A percentile compares a stretch with the other conserved stretches of the same genome.
phyloP scores from a whole-genome alignment of 2,113 vertebrate species.

The Tupaia tana region DNA sequence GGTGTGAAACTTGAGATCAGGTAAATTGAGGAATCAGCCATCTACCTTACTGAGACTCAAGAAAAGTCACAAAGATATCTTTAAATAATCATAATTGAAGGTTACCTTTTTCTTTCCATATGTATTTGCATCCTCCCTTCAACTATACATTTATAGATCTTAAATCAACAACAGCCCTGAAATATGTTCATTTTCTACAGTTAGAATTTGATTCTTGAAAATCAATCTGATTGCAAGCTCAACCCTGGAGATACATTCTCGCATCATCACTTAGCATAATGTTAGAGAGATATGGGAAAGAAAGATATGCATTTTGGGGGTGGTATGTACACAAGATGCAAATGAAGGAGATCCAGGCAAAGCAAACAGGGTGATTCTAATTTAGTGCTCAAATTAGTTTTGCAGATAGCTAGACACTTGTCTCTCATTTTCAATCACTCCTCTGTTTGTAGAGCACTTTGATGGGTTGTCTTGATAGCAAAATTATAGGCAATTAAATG shows the following conservation, averaged over 20 bases:
- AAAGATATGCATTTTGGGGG: background rate
- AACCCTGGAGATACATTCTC: conserved; percentile 28
- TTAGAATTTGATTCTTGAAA: conserved; percentile 55
- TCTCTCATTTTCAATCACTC: conserved; percentile 75
- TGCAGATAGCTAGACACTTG: conserved; percentile 74
- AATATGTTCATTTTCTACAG: conserved; percentile 56
- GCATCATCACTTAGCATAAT: conserved; percentile 45
- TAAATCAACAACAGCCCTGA: conserved; percentile 36
- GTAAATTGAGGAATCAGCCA: background rate
- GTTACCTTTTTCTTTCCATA: background rate
- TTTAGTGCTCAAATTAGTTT: conserved; percentile 70
- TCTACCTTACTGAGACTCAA: background rate
- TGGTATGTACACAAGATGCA: conserved; percentile 66
- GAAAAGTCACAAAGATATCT: background rate
- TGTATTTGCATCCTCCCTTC: background rate
- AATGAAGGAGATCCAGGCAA: conserved; percentile 67
- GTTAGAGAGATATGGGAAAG: conserved; percentile 29
- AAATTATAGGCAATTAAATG: conserved; percentile 81
- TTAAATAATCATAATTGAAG: background rate
- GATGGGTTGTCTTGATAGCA: conserved; percentile 80
- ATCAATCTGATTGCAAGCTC: conserved; percentile 62
- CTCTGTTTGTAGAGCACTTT: conserved; percentile 67
- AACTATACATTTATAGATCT: conserved; percentile 51
- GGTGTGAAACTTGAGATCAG: background rate
- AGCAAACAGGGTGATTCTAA: conserved; percentile 65